Conservation (phyloP, 2,888 invertebrate genomes). For the Caenorhabditis macrosperma region DNA sequence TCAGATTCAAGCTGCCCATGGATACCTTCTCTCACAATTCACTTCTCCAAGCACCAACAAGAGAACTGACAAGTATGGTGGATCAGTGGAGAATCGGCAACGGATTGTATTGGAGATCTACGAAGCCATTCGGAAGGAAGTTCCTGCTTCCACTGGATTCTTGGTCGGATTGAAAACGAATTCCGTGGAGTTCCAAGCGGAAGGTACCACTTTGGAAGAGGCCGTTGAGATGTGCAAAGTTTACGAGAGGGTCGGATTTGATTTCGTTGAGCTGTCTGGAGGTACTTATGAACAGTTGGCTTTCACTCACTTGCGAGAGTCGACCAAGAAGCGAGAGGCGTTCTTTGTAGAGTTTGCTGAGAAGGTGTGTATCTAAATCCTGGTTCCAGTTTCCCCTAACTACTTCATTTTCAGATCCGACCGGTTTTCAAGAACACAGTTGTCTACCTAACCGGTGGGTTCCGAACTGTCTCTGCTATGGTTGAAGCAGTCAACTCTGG, state of each 20-base stretch:
- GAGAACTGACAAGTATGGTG: constrained; percentile 69
- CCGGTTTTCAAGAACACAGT: constrained; percentile 57
- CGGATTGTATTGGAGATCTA: constrained; percentile 66
- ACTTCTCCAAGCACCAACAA: constrained; percentile 69
- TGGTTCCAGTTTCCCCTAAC: no score
- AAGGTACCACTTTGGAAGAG: constrained; percentile 67
- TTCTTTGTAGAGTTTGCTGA: constrained; percentile 74
- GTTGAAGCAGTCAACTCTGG: constrained; percentile 53
- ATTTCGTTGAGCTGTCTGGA: constrained; percentile 74
- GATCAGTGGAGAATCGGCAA: constrained; percentile 61
- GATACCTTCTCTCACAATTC: constrained; percentile 71
- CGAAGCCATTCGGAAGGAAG: constrained; percentile 65
- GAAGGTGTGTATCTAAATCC: constrained; percentile 18
- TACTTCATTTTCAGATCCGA: constrained; percentile 61
- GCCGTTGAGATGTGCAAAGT: constrained; percentile 60
- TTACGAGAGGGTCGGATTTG: constrained; percentile 67
- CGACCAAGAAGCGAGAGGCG: constrained; percentile 69
- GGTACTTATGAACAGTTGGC: constrained; percentile 70
- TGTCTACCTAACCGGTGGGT: constrained; percentile 65
- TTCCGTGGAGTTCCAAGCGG: constrained; percentile 73
- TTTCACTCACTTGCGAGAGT: constrained; percentile 64
- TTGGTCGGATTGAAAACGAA: constrained; percentile 73
- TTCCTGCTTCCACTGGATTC: constrained; percentile 68
- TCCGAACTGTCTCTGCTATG: constrained; percentile 65
- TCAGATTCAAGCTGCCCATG: constrained; percentile 70